A percentile compares a stretch with the other conserved stretches of the same genome.
phyloP scores from a whole-genome alignment of 1,140 invertebrate genomes.

The Diplogasteroides magnus region DNA sequence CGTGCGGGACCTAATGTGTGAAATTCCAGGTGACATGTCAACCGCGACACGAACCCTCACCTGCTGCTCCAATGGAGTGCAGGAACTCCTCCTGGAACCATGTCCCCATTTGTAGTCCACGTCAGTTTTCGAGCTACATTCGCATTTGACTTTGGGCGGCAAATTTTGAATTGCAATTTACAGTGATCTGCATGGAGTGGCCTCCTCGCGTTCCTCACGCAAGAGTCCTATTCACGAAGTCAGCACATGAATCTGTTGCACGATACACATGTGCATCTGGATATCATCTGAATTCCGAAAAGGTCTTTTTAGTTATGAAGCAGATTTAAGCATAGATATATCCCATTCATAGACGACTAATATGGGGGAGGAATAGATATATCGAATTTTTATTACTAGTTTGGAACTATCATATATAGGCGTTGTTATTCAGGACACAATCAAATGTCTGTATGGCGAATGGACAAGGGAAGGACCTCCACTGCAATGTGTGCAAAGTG shows the following conservation, averaged over 20 bases:
- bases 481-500: conserved; percentile 49
- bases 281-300: conserved; percentile 70
- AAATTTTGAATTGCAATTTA: conserved; percentile 1
- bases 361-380: no score
- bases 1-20: conserved; percentile 63
- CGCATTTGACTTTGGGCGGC: not conserved
- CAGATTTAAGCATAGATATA: no score
- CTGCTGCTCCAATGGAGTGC: conserved; percentile 72
- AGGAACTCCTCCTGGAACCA: conserved; percentile 93
- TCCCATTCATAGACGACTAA: no score
- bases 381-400: no score
- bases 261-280: conserved; percentile 86
- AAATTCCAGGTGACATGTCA: conserved; percentile 78
- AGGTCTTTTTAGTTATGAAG: conserved; percentile 59
- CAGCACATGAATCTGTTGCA: conserved; percentile 86
- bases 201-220: conserved; percentile 80
- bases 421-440: conserved; percentile 61
- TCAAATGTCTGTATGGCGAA: conserved; percentile 79
- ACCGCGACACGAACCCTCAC: conserved; percentile 72
- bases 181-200: conserved; percentile 76
- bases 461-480: conserved; percentile 76
- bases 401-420: no score
- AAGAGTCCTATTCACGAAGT: conserved; percentile 89
- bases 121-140: conserved; percentile 55
- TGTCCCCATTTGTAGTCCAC: conserved; percentile 80